phyloP scores from a whole-genome alignment of 2,888 invertebrate genomes.

The Brenthis hecate region DNA sequence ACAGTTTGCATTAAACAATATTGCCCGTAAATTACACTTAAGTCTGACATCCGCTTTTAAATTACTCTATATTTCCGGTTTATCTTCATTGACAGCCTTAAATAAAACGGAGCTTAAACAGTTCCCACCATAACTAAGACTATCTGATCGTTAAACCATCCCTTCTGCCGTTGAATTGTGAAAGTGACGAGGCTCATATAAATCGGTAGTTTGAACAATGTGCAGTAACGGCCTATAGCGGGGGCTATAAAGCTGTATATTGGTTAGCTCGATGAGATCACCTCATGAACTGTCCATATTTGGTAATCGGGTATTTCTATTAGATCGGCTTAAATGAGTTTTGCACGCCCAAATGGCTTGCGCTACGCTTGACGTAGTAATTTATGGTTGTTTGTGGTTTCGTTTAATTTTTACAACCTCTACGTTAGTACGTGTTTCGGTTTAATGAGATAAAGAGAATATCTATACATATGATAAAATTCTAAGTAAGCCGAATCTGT shows the following conservation, averaged over 20 bases:
- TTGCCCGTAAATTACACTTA: constrained; percentile 7
- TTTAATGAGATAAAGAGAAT: neutral
- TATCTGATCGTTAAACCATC: constrained; percentile 52
- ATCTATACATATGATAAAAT: no score
- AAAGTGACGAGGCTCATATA: constrained; percentile 39
- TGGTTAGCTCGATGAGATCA: constrained; percentile 29
- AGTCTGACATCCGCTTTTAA: constrained; percentile 29
- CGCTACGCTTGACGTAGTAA: constrained; percentile 19
- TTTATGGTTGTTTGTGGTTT: constrained; percentile 17
- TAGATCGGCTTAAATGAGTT: constrained; percentile 36
- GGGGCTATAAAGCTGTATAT: constrained; percentile 43
- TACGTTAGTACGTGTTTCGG: neutral
- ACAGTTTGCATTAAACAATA: no score
- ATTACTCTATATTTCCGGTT: constrained; percentile 29
- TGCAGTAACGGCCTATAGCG: constrained; percentile 44
- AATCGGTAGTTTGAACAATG: constrained; percentile 44
- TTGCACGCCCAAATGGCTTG: constrained; percentile 34
- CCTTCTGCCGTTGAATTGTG: constrained; percentile 29
- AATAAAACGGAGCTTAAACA: constrained; percentile 59
- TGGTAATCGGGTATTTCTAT: constrained; percentile 38
- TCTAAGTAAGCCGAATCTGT: no score
- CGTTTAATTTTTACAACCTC: constrained; percentile 24
- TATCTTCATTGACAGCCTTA: constrained; percentile 63
- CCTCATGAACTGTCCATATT: constrained; percentile 33
- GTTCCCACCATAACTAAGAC: constrained; percentile 42